A percentile compares a stretch with the other conserved stretches of the same genome.
phyloP scores from a whole-genome alignment of 2,888 invertebrate genomes.

The Hydraecia micacea region DNA sequence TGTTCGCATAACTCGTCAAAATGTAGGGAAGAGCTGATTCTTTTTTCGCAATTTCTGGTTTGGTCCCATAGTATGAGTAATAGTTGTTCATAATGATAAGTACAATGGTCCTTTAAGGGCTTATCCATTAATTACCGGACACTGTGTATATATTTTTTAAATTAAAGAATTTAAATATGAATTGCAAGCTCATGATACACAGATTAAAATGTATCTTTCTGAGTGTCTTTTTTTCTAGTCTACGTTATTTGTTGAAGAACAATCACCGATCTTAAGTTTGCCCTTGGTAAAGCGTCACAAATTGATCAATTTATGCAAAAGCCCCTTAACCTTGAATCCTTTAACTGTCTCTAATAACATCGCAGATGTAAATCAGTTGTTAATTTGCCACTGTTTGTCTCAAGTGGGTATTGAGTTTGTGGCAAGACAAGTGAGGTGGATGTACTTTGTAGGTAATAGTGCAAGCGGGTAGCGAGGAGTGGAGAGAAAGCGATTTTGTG shows the following conservation, averaged over 20 bases:
- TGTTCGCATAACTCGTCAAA: too few species aligned
- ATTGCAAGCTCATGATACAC: neutral
- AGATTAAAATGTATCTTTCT: neutral
- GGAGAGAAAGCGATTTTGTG: conserved; percentile 44
- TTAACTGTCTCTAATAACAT: conserved; percentile 3
- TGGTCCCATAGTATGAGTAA: too few species aligned
- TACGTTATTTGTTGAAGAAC: neutral
- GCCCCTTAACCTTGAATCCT: conserved; percentile 12
- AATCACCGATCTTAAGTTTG: neutral
- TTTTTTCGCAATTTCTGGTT: too few species aligned
- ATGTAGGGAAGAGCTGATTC: too few species aligned
- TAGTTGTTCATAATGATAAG: too few species aligned
- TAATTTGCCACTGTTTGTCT: conserved; percentile 73
- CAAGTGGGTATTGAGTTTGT: conserved; percentile 77
- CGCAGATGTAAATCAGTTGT: conserved; percentile 70
- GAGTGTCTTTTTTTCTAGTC: neutral
- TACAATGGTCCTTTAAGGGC: too few species aligned
- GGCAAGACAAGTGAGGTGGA: conserved; percentile 73
- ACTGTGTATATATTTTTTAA: too few species aligned
- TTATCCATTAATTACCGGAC: too few species aligned
- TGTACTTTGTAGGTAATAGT: conserved; percentile 50
- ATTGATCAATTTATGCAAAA: conserved; percentile 19
- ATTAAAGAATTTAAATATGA: neutral
- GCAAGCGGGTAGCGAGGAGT: conserved; percentile 53
- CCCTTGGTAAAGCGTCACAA: neutral